Conservation (phyloP, 2,797 vertebrate genomes). For the Centropyge bicolor region DNA sequence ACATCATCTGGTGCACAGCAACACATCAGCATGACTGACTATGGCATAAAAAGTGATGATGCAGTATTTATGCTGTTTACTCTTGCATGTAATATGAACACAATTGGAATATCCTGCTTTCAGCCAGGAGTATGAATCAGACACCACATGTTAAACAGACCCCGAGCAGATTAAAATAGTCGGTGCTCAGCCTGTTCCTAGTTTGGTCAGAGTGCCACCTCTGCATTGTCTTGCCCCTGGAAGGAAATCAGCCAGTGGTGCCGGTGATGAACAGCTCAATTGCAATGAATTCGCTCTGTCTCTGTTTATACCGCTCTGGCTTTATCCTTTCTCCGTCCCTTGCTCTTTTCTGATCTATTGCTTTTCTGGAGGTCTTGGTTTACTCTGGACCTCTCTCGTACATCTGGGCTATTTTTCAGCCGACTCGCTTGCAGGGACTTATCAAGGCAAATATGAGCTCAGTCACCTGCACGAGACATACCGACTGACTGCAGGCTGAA, state of each 20-base stretch:
- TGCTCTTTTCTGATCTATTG: slow-evolving; percentile 64
- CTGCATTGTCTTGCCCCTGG: slow-evolving; percentile 63
- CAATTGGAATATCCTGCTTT: slow-evolving; percentile 33
- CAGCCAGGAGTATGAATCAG: slow-evolving; percentile 37
- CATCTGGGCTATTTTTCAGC: slow-evolving; percentile 54
- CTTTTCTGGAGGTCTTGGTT: slow-evolving; percentile 56
- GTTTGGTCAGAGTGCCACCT: slow-evolving; percentile 71
- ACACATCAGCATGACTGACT: slow-evolving; percentile 39
- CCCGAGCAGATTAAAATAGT: slow-evolving; percentile 49
- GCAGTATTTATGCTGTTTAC: slow-evolving; percentile 53
- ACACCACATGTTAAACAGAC: slow-evolving; percentile 47
- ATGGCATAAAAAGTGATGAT: slow-evolving; percentile 38
- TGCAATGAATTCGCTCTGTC: slow-evolving; percentile 49
- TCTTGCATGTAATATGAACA: slow-evolving; percentile 41
- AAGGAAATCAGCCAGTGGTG: slow-evolving; percentile 64
- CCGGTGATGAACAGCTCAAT: slow-evolving; percentile 43
- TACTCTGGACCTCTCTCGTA: slow-evolving; percentile 47
- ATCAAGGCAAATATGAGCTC: slow-evolving; percentile 57
- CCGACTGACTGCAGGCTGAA: slow-evolving; percentile 47
- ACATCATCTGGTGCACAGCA: slow-evolving; percentile 21
- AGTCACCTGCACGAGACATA: slow-evolving; percentile 63
- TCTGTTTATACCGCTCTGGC: slow-evolving; percentile 65
- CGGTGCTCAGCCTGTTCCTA: slow-evolving; percentile 49
- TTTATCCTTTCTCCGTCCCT: slow-evolving; percentile 30
- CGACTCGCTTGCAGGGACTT: slow-evolving; percentile 45